Base-by-base conservation (phyloP, 2,113 vertebrate species). In the Zosterops pallidus region DNA sequence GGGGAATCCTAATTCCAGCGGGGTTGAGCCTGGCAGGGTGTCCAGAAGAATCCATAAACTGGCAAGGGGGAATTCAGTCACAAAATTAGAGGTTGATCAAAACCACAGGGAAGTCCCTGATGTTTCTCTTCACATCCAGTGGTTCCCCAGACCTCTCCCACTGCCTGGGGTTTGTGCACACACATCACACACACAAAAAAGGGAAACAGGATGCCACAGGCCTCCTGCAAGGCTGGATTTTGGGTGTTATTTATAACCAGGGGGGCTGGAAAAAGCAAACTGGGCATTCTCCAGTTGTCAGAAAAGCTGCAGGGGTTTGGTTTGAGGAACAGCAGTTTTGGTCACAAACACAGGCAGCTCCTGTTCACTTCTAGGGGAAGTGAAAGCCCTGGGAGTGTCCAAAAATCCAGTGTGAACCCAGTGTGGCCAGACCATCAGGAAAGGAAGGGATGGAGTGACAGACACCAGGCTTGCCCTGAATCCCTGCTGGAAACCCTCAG, bases 101-200 rank as follows among this genome's bases (percentile, higher is more conserved):
- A 95, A 28, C 5, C 69, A 16, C 67, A 69, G 23, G 9, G 24
- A 67, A 79, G 11, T 18, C 14, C 25, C 24, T 21, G 41, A 35
- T n/a, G 35, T 37, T 86, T 56, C 50, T 47, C 25, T 53, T 83
- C 64, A 12, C 4, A 1, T 22, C 47, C 50, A 37, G 2, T 9
- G 47, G 47, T 23, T 25, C 39, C 50, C 42, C 10, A 14, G 25
- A 33, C 26, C 25, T 63, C 31, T 88, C 35, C 18, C 44, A 16
- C 24, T 31, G 17, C 65, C 55, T 44, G 46, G 21, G 53, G 80
- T 44, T 41, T 49, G 49, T 1, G 3, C 3, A 11, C 47, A 59
- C 50, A 50, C 2, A 1, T 25, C 12, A 3, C 1, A 28, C 2
- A 37, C 41, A 50, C 76, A 74, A 44, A 76, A 25, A 25, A 0